Conservation (phyloP, 2,113 vertebrate genomes). For the Oceanodroma tethys region DNA sequence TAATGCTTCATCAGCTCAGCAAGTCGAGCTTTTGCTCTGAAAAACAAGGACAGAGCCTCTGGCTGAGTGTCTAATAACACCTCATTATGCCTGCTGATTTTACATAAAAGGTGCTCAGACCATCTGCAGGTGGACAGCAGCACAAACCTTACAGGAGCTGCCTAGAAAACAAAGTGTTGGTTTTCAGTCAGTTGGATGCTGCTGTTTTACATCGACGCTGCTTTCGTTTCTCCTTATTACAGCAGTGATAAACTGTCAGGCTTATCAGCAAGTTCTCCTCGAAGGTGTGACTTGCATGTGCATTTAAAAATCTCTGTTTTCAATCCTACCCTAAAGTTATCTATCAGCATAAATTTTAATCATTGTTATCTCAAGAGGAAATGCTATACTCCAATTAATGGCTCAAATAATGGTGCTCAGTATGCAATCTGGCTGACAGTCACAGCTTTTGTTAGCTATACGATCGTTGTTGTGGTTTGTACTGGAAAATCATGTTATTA, state of each 20-base stretch:
- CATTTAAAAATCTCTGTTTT: slow-evolving; percentile 37
- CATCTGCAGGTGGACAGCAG: not conserved
- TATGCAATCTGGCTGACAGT: not conserved
- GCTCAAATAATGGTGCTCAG: slow-evolving; percentile 8
- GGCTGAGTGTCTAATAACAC: not conserved
- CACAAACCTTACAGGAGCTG: not conserved
- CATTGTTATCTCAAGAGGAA: slow-evolving; percentile 56
- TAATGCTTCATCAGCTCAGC: not conserved
- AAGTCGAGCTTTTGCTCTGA: not conserved
- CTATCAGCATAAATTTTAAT: slow-evolving; percentile 56
- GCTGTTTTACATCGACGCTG: not conserved
- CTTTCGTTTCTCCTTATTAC: not conserved
- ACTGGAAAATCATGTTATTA: not conserved
- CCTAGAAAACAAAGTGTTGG: not conserved
- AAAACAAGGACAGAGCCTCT: not conserved
- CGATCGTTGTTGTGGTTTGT: not conserved
- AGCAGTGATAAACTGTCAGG: not conserved
- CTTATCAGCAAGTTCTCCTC: slow-evolving; percentile 6
- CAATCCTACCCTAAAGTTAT: not conserved
- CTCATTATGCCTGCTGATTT: slow-evolving; percentile 32
- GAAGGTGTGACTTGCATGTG: not conserved
- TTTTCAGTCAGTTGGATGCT: not conserved
- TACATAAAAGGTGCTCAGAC: slow-evolving; percentile 29
- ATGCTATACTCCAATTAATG: slow-evolving; percentile 57
- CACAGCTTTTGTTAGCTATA: slow-evolving; percentile 4